Evolutionary conservation across 2,113 vertebrate species (phyloP).

Genomic region (Phainopepla nitens): DNA sequence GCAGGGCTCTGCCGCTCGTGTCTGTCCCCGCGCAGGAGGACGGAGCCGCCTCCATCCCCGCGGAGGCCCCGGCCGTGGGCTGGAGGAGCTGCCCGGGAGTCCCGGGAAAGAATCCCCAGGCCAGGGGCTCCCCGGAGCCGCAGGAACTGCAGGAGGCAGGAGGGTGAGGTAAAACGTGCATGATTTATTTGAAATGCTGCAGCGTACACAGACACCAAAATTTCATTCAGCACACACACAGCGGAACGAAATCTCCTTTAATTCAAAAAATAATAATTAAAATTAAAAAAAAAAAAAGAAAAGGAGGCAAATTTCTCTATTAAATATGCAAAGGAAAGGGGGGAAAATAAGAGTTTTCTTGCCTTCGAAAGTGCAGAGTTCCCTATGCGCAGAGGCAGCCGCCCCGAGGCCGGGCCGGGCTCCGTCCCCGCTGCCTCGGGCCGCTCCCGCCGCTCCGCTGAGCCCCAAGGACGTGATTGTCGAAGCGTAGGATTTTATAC

Average conservation of each 20-base stretch:
- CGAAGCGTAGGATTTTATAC: conserved; percentile 76
- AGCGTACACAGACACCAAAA: conserved; percentile 86
- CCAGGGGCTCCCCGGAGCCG: not conserved
- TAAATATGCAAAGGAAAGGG: conserved; percentile 30
- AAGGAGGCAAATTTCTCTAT: not conserved
- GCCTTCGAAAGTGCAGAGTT: conserved; percentile 83
- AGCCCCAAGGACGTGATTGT: conserved; percentile 81
- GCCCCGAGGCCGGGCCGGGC: not conserved
- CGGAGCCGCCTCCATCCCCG: not conserved
- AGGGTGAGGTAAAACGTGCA: conserved; percentile 88
- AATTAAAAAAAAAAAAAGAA: not conserved
- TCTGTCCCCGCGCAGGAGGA: not conserved
- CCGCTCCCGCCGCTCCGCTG: conserved; percentile 29
- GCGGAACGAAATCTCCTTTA: conserved; percentile 74
- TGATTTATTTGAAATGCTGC: conserved; percentile 90
- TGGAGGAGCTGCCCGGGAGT: not conserved
- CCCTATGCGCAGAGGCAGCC: not conserved
- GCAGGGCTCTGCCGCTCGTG: not conserved
- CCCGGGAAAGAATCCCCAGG: not conserved
- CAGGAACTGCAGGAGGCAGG: conserved; percentile 29
- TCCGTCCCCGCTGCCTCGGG: not conserved
- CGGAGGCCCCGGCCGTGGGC: not conserved
- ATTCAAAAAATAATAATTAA: not conserved
- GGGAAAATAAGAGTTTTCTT: conserved; percentile 28
- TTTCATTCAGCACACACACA: conserved; percentile 76